These are phyloP conservation scores for Pelusios castaneus DNA, from an alignment of 2,113 vertebrate genomes.

Conservation along the genomic window DNA sequence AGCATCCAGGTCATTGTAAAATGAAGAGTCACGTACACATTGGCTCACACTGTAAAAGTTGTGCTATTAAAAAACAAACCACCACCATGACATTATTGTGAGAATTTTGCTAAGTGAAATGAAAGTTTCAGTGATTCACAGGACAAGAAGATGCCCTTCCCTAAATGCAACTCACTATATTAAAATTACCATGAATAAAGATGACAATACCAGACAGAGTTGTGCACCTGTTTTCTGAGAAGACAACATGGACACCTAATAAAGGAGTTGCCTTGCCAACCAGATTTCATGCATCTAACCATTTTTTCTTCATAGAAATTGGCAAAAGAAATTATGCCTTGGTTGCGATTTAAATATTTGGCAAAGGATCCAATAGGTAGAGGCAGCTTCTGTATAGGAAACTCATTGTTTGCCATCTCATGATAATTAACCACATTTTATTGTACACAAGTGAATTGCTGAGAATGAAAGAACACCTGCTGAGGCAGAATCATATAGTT, in stretches of 20 bases:
- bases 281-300: no score
- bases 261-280: neutral
- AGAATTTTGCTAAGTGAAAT: neutral
- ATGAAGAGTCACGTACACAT: neutral
- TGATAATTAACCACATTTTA: neutral
- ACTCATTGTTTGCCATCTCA: neutral
- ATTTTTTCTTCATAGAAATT: neutral
- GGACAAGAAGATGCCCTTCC: neutral
- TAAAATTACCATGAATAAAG: neutral
- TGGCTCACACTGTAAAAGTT: neutral
- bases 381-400: neutral
- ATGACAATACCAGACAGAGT: rapidly evolving
- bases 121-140: neutral
- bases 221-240: rapidly evolving
- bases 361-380: neutral
- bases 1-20: neutral
- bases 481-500: neutral
- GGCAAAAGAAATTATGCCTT: neutral
- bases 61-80: neutral
- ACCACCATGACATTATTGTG: neutral
- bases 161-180: rapidly evolving
- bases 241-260: rapidly evolving
- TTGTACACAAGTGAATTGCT: neutral
- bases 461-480: neutral
- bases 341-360: neutral